A percentile compares a stretch with the other conserved stretches of the same genome.
Evolutionary conservation across 2,797 vertebrate genomes (phyloP).

Genomic region (Diplodus puntazzo): DNA sequence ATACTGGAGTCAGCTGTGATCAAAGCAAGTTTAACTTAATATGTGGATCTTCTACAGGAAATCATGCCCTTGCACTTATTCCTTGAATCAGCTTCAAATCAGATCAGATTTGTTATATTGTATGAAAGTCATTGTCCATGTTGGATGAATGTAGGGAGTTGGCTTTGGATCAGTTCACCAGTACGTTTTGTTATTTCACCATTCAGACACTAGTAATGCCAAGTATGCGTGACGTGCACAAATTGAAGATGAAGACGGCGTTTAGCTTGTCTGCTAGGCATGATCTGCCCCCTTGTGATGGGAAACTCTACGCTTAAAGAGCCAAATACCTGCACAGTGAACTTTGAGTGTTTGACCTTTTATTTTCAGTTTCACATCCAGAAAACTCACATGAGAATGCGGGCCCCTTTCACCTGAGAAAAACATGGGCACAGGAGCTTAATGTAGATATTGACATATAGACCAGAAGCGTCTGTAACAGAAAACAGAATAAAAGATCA

Average conservation of each 20-base stretch:
- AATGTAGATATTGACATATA: too few species aligned
- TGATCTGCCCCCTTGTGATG: constrained; percentile 76
- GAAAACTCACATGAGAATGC: background rate
- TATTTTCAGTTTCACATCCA: background rate
- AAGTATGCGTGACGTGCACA: constrained; percentile 14
- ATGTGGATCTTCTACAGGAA: background rate
- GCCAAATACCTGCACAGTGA: background rate
- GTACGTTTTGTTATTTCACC: constrained; percentile 24
- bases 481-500: too few species aligned
- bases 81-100: background rate
- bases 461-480: too few species aligned
- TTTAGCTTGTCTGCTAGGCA: constrained; percentile 15
- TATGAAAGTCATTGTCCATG: background rate
- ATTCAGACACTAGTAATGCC: background rate
- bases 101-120: background rate
- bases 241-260: background rate
- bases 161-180: background rate
- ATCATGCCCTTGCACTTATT: constrained; percentile 43
- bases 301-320: background rate
- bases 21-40: background rate
- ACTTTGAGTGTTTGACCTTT: too few species aligned
- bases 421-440: too few species aligned
- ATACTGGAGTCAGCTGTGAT: constrained; percentile 24
- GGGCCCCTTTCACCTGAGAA: too few species aligned
- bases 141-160: background rate